Conservation (phyloP, 1,140 invertebrate species). For the Drosophila kikkawai region DNA sequence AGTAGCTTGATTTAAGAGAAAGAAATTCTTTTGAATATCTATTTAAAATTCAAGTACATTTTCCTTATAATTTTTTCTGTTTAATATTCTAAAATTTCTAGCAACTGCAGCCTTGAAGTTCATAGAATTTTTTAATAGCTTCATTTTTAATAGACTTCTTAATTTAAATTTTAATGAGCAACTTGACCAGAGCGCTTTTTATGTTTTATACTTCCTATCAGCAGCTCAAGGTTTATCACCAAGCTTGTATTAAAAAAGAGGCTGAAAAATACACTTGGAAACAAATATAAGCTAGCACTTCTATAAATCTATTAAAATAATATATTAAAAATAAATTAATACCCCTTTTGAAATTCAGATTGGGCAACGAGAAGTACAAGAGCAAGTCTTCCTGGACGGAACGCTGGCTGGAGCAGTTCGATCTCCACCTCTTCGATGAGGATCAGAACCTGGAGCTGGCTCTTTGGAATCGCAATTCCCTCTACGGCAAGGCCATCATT, state of each 20-base stretch:
- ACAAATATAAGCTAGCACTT: not conserved
- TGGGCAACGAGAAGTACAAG: conserved; percentile 99
- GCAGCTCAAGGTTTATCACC: conserved; percentile 1
- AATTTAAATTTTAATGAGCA: not conserved
- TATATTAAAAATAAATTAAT: not conserved
- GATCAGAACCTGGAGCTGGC: conserved; percentile 79
- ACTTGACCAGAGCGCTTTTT: not conserved
- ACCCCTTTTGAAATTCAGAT: conserved; percentile 86
- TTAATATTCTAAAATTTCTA: not conserved
- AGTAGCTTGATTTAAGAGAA: not conserved
- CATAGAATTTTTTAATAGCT: not conserved
- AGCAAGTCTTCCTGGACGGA: conserved; percentile 96
- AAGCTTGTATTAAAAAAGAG: too few relatives aligned
- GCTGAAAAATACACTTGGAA: not conserved
- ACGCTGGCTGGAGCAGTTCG: conserved; percentile 98
- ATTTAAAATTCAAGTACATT: too few relatives aligned
- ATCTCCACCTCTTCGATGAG: conserved; percentile 97
- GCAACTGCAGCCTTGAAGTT: too few relatives aligned
- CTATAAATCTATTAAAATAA: not conserved
- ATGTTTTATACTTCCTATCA: not conserved
- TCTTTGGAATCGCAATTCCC: conserved; percentile 79
- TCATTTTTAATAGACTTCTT: not conserved
- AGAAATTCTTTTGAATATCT: too few relatives aligned
- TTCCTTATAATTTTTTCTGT: too few relatives aligned
- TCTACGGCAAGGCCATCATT: conserved; percentile 90